Base-by-base conservation (phyloP, 2,113 vertebrate genomes). In the Dunckerocampus dactyliophorus region DNA sequence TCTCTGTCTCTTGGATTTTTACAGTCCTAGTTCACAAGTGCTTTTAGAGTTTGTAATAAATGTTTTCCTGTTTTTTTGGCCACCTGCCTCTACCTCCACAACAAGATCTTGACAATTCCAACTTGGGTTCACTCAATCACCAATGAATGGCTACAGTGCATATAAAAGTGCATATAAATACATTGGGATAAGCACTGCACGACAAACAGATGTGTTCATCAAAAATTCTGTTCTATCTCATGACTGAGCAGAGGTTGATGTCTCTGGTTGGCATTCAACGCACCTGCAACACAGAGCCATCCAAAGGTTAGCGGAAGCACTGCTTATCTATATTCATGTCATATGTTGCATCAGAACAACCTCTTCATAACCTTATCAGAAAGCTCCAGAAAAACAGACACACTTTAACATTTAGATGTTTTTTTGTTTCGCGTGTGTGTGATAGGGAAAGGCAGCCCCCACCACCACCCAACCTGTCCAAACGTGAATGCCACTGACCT, bases 271-370 rank as follows among this genome's bases (percentile, higher is more conserved):
- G 64, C 64, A 75, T 16, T 63, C 51, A 17, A 66, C 17, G 60
- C 69, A 72, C 62, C 72, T 69, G 72, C 58, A 72, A 60, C 49
- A 1, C 45, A 19, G 21, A 59, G 46, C 43, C 50, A 65, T 71
- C 63, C 22, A 47, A 71, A 67, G 72, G 65, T 58, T 65, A 59
- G 65, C 20, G 8, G 57, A 52, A 59, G 21, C 47, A 53, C 48
- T 43, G 42, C 63, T 12, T 74, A 85, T 85, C 75, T 76, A 75
- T 78, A 84, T 81, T 75, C 60, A 73, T 69, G 74, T 72, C 61
- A 57, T 72, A 84, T 42, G 76, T 77, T 74, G 83, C 75, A 76
- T 70, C 70, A 59, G 31, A 61, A 63, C 59, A 66, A 81, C 80
- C 80, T 79, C 82, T 37, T 61, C 47, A 56, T 62, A 67, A 70